phyloP scores from a whole-genome alignment of 2,888 invertebrate genomes.

The Sarcophaga variegata region DNA sequence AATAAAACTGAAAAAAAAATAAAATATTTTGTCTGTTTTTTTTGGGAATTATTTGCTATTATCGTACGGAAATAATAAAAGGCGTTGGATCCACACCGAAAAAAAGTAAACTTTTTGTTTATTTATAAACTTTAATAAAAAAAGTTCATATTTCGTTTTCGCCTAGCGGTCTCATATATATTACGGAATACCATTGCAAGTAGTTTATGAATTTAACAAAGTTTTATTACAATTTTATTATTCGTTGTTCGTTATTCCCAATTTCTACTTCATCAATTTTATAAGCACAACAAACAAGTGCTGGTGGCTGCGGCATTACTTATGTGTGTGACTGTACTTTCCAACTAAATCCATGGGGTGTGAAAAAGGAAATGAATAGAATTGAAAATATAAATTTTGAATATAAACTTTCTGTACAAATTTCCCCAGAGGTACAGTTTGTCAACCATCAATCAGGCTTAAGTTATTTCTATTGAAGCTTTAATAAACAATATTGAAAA shows the following conservation, averaged over 20 bases:
- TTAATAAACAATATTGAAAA: no score
- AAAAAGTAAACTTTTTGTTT: conserved; percentile 50
- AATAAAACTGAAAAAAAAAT: neutral
- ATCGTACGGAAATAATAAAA: conserved; percentile 12
- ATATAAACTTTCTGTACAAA: neutral
- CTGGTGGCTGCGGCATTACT: neutral
- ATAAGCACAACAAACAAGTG: conserved; percentile 30
- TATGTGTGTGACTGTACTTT: no score
- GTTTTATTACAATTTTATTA: conserved; percentile 23
- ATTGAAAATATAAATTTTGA: neutral
- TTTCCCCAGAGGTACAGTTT: no score
- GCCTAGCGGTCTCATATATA: neutral
- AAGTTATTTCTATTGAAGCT: no score
- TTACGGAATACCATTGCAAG: neutral
- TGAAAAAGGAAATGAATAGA: neutral
- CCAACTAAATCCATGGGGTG: neutral
- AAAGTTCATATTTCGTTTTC: conserved; percentile 33
- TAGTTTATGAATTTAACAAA: conserved; percentile 35
- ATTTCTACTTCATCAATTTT: conserved; percentile 56
- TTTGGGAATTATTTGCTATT: conserved; percentile 25
- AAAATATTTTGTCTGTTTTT: conserved; percentile 5
- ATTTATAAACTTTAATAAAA: conserved; percentile 53
- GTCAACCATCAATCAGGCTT: no score
- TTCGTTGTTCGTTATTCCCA: conserved; percentile 29
- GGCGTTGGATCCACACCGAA: neutral